These are phyloP conservation scores for Calliphora vicina DNA, from an alignment of 1,140 invertebrate species.

Conservation along the genomic window DNA sequence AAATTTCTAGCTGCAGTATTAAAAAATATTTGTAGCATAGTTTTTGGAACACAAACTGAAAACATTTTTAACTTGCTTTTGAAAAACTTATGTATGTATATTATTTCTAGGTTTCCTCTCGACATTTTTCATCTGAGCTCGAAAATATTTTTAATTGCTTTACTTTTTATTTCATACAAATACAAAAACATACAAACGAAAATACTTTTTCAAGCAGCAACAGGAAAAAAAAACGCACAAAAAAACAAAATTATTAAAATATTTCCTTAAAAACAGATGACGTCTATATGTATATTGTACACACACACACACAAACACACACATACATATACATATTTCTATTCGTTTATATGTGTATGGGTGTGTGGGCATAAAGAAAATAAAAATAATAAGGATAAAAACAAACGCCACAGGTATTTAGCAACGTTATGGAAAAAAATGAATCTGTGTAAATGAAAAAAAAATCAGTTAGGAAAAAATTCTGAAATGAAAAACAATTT, in stretches of 20 bases:
- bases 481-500: not conserved
- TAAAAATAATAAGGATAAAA: not conserved
- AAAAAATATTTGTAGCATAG: not conserved
- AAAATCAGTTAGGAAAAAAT: not conserved
- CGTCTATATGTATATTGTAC: too few relatives aligned
- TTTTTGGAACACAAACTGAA: not conserved
- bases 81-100: not conserved
- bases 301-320: too few relatives aligned
- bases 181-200: not conserved
- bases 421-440: not conserved
- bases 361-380: not conserved
- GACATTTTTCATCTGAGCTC: not conserved
- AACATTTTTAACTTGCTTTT: not conserved
- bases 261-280: not conserved
- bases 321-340: too few relatives aligned
- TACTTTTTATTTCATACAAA: not conserved
- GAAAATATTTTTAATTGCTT: constrained; percentile 14
- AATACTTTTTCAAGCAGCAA: not conserved
- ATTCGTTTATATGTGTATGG: not conserved
- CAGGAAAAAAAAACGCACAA: not conserved
- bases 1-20: not conserved
- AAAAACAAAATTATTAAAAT: constrained; percentile 5
- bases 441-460: not conserved
- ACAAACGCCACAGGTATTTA: constrained; percentile 8
- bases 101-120: not conserved